Conservation (phyloP, 1,140 invertebrate genomes). For the Lordiphosa clarofinis region DNA sequence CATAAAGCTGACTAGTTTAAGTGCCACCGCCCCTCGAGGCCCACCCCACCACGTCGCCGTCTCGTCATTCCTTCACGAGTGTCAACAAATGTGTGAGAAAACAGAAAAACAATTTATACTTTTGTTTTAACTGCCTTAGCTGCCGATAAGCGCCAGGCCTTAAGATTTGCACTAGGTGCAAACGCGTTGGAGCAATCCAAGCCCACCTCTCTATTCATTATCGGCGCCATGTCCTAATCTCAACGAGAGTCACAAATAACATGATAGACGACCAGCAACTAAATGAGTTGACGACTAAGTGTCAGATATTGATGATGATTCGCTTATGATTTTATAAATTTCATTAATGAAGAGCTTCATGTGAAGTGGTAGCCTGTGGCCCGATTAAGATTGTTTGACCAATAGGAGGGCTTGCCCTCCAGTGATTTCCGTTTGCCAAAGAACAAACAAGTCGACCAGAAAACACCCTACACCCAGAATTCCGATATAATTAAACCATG, state of each 20-base stretch:
- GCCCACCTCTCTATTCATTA: background rate
- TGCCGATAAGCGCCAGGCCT: slow-evolving; percentile 58
- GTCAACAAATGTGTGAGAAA: background rate
- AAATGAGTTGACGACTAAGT: background rate
- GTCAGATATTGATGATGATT: slow-evolving; percentile 28
- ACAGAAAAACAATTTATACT: slow-evolving; percentile 32
- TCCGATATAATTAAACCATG: too few species aligned
- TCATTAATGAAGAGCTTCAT: slow-evolving; percentile 14
- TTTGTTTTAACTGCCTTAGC: slow-evolving; percentile 33
- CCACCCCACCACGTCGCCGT: background rate
- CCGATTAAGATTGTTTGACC: too few species aligned
- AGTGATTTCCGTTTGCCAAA: too few species aligned
- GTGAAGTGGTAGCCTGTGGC: background rate
- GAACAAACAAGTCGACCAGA: too few species aligned
- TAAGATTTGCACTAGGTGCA: slow-evolving; percentile 62
- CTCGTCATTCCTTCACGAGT: background rate
- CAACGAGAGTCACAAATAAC: background rate
- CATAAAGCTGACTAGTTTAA: slow-evolving; percentile 2
- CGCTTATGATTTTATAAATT: slow-evolving; percentile 29
- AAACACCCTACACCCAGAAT: too few species aligned
- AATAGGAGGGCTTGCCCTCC: too few species aligned
- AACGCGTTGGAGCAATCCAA: background rate
- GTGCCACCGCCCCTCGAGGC: background rate
- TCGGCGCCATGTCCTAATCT: slow-evolving; percentile 10
- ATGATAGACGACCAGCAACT: slow-evolving; percentile 2